Base-by-base conservation (phyloP, 2,888 invertebrate genomes). In the Quadroppia sp. region DNA sequence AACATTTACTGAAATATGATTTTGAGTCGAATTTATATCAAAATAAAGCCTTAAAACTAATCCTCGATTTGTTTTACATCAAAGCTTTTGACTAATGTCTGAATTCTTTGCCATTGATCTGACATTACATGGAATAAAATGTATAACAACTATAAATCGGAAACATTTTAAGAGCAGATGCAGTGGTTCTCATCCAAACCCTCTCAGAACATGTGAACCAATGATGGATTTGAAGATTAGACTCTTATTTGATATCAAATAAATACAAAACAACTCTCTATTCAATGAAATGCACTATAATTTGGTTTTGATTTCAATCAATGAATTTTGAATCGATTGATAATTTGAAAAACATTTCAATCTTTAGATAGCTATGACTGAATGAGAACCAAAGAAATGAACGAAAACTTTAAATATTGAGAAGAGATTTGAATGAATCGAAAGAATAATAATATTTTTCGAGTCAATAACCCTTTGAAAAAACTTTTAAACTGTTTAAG, bases 161-260 rank as follows among this genome's bases (percentile, higher is more conserved):
- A 64, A 17, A 15, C 2, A 11, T 32, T 36, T 32, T 64, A 30
- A 17, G 17, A 20, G 20, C 61, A 64, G 61, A 64, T 64, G 61
- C n/a, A n/a, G 32, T 32, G 61, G 61, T 64, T 64, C 61, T n/a
- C 32, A 64, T 36, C 13, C 36, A 64, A 23, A 23, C 23, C 25
- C 6, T 11, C 4, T 23, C 20, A 53, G 17, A 53, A n/a, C 53
- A 23, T 25, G 20, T 20, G 23, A 53, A 53, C 20, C 25, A 36
- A 15, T 36, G 36, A 56, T 56, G 4, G 56, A 56, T 64, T 32
- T 64, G 11, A 36, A 64, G 61, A 64, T 64, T 64, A 64, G 36
- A 59, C 17, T 9, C 36, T n/a, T 15, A 30, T 64, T 36, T 64
- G 59, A 17, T 9, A 15, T 45, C 17, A 45, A 45, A 17, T 9